A percentile compares a stretch with the other conserved stretches of the same genome.
These are phyloP conservation scores for Arion vulgaris DNA, from an alignment of 1,140 invertebrate species.

Conservation along the genomic window DNA sequence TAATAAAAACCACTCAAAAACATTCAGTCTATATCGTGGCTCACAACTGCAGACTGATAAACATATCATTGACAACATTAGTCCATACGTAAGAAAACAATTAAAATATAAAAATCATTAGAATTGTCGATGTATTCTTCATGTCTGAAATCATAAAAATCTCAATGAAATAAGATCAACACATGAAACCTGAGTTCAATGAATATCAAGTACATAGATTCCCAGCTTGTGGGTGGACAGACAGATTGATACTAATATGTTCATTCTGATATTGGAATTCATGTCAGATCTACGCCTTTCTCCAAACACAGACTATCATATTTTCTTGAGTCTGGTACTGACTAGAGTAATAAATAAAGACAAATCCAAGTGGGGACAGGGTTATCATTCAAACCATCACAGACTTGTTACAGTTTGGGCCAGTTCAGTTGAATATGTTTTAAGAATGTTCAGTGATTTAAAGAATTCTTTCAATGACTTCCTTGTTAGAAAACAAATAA, in stretches of 20 bases:
- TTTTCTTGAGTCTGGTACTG: neutral
- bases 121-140: neutral
- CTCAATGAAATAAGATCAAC: neutral
- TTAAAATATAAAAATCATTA: neutral
- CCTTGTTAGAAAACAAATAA: too few species aligned
- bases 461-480: too few species aligned
- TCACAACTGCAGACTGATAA: neutral
- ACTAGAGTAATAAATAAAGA: conserved; percentile 5
- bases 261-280: too few species aligned
- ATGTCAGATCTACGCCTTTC: too few species aligned
- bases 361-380: neutral
- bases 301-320: too few species aligned
- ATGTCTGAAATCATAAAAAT: neutral
- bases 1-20: too few species aligned
- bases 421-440: too few species aligned
- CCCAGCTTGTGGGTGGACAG: neutral
- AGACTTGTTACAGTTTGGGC: too few species aligned
- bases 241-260: too few species aligned
- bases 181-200: neutral
- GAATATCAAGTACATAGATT: neutral
- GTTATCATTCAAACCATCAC: too few species aligned
- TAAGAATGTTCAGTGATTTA: too few species aligned
- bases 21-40: too few species aligned
- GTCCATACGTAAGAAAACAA: neutral
- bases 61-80: neutral